Conservation (phyloP, 2,797 vertebrate genomes). For the Crocodylus rhombifer region DNA sequence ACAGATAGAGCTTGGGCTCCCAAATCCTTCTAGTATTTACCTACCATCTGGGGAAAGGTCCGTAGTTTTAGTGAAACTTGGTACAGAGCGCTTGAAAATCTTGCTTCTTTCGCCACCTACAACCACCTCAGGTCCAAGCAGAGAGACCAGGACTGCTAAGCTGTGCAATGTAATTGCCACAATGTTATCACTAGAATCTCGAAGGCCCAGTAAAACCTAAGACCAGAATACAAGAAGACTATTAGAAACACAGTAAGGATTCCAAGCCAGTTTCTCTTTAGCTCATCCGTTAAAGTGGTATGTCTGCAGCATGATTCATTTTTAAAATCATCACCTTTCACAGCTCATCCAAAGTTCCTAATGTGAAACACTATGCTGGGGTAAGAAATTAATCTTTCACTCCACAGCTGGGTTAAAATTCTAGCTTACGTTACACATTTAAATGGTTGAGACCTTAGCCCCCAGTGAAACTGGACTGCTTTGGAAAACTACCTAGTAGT, state of each 20-base stretch:
- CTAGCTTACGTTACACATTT: background rate
- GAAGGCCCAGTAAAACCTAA: constrained; percentile 94
- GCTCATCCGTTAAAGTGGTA: background rate
- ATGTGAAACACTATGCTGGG: background rate
- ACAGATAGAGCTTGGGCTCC: background rate
- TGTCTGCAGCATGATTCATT: background rate
- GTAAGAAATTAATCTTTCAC: background rate
- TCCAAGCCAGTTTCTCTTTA: background rate
- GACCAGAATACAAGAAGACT: background rate
- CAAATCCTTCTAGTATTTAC: background rate
- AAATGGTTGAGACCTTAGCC: background rate
- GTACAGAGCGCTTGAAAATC: constrained; percentile 95
- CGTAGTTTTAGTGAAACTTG: constrained; percentile 92
- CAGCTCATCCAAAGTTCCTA: background rate
- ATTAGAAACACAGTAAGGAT: background rate
- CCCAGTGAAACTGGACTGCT: accelerated
- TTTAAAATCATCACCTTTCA: background rate
- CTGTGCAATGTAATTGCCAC: constrained; percentile 95
- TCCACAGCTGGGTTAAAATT: background rate
- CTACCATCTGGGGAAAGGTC: constrained; percentile 94
- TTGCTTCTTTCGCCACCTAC: constrained; percentile 95
- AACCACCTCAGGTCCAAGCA: constrained; percentile 95
- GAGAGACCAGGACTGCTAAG: constrained; percentile 92
- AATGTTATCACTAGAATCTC: constrained; percentile 92
- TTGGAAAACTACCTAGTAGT: accelerated